A percentile compares a stretch with the other conserved stretches of the same genome.
These are phyloP conservation scores for Istiophorus platypterus DNA, from an alignment of 2,113 vertebrate species.

Conservation along the genomic window DNA sequence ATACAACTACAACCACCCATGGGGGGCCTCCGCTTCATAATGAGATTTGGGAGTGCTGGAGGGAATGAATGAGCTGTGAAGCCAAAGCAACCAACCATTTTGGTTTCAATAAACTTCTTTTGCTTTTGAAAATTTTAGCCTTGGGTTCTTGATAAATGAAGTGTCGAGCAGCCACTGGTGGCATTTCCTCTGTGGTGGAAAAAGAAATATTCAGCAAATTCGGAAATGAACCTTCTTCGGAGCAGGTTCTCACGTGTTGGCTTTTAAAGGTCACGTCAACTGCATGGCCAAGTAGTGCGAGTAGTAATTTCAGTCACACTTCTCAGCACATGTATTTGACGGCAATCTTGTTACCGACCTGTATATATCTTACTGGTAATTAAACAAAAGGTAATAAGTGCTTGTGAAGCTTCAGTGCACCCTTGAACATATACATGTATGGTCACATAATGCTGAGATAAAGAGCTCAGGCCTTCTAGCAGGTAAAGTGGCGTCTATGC, in stretches of 20 bases:
- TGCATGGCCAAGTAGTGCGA: not conserved
- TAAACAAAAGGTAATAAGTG: not conserved
- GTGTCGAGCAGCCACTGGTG: constrained; percentile 48
- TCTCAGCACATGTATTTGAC: not conserved
- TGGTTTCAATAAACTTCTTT: constrained; percentile 58
- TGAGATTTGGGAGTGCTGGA: constrained; percentile 62
- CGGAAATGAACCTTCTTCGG: constrained; percentile 42
- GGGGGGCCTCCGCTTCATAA: constrained; percentile 41
- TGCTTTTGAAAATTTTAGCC: constrained; percentile 50
- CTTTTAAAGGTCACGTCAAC: constrained; percentile 60
- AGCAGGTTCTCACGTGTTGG: not conserved
- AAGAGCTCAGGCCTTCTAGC: constrained; percentile 35
- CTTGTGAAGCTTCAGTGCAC: not conserved
- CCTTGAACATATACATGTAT: not conserved
- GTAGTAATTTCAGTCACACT: not conserved
- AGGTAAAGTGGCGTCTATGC: constrained; percentile 67
- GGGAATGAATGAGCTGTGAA: constrained; percentile 61
- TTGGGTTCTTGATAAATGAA: constrained; percentile 66
- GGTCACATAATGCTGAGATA: constrained; percentile 23
- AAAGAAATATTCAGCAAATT: constrained; percentile 62
- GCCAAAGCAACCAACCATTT: constrained; percentile 39
- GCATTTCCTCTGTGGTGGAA: constrained; percentile 51
- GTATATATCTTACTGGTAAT: not conserved
- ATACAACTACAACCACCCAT: constrained; percentile 5
- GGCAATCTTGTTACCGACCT: not conserved